Evolutionary conservation across 2,888 invertebrate species (phyloP).

Genomic region (Epistrophe grossulariae): DNA sequence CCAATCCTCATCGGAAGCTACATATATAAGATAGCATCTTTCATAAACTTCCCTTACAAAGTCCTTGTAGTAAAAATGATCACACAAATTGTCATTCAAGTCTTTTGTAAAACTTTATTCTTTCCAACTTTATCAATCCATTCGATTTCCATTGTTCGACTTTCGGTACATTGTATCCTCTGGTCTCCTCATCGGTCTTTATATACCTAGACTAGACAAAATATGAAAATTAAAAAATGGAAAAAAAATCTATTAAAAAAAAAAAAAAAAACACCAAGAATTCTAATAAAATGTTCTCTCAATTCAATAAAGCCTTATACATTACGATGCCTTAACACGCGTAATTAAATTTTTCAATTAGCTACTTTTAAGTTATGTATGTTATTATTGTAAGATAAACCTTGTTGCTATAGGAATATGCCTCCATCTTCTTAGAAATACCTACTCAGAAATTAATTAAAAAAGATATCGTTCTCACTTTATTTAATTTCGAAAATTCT

Average conservation of each 20-base stretch:
- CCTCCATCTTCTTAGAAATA: not conserved
- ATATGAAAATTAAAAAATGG: not conserved
- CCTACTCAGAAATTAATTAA: constrained; percentile 43
- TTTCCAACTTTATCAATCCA: not conserved
- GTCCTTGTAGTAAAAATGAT: not conserved
- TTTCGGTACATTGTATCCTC: not conserved
- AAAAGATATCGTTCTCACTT: constrained; percentile 39
- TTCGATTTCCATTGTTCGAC: constrained; percentile 3
- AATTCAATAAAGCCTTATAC: not conserved
- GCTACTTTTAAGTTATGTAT: constrained; percentile 13
- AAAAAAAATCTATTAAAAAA: not conserved
- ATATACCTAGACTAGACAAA: not conserved
- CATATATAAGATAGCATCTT: not conserved
- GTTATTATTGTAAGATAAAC: constrained; percentile 2
- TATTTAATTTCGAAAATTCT: constrained; percentile 3
- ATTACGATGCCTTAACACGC: constrained; percentile 7
- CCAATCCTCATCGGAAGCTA: not conserved
- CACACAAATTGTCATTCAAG: not conserved
- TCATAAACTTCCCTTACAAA: not conserved
- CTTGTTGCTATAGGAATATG: not conserved
- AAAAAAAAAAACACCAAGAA: not conserved
- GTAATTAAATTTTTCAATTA: constrained; percentile 34
- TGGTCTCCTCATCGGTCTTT: not conserved
- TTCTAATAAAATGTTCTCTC: not conserved
- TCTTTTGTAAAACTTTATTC: not conserved